Conservation (phyloP, 2,888 invertebrate species). For the Hipparchia semele region DNA sequence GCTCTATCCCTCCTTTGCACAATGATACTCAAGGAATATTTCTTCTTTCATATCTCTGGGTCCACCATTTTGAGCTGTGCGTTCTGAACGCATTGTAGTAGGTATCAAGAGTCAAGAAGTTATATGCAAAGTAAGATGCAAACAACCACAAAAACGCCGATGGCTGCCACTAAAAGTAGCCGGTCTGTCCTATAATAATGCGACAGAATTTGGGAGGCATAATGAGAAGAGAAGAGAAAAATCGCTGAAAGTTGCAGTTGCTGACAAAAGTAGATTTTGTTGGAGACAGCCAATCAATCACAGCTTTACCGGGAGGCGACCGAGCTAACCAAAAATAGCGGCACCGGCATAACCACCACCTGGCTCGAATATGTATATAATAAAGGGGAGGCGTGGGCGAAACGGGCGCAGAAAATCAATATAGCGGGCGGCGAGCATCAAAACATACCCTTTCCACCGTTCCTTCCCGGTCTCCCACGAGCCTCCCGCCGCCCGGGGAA, state of each 20-base stretch:
- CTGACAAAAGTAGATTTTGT: conserved; percentile 41
- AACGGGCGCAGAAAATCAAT: conserved; percentile 76
- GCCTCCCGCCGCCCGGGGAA: conserved; percentile 76
- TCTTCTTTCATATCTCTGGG: too few species aligned
- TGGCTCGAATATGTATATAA: conserved; percentile 71
- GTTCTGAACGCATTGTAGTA: too few species aligned
- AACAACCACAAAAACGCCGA: too few species aligned
- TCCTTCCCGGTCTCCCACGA: conserved; percentile 53
- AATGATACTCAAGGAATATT: not conserved
- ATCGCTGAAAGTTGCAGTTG: conserved; percentile 22
- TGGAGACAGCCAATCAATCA: conserved; percentile 65
- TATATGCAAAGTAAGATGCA: too few species aligned
- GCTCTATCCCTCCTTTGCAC: too few species aligned
- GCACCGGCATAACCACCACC: conserved; percentile 65
- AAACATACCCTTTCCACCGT: conserved; percentile 68
- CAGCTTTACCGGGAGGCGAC: conserved; percentile 57
- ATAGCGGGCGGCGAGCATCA: conserved; percentile 79
- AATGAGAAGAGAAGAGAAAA: conserved; percentile 7
- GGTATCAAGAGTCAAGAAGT: too few species aligned
- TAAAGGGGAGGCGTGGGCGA: conserved; percentile 64
- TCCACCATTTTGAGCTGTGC: too few species aligned
- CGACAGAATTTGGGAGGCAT: not conserved
- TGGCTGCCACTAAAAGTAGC: too few species aligned
- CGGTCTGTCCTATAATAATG: too few species aligned
- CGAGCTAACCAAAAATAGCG: conserved; percentile 75